A percentile compares a stretch with the other conserved stretches of the same genome.
Evolutionary conservation across 2,797 vertebrate species (phyloP).

Genomic region (Melanotaenia parkinsoni): DNA sequence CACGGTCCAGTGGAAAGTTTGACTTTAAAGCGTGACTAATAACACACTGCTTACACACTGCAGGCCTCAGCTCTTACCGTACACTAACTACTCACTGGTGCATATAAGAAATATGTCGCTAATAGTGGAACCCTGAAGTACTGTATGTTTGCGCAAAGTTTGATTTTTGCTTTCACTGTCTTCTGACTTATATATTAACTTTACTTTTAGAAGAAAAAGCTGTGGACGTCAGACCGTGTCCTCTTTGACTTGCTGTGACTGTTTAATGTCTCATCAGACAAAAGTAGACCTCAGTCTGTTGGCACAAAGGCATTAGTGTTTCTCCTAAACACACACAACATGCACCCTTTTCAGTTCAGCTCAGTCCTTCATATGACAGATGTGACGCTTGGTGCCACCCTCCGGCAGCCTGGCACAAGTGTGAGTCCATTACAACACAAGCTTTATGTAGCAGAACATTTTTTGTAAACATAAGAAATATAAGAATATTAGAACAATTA

Average conservation of each 20-base stretch:
- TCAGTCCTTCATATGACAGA: conserved; percentile 47
- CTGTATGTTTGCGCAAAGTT: background rate
- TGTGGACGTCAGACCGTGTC: background rate
- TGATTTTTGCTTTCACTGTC: background rate
- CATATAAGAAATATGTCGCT: too few species aligned
- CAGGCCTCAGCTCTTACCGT: background rate
- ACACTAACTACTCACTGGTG: background rate
- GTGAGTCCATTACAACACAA: conserved; percentile 47
- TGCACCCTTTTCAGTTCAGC: conserved; percentile 18
- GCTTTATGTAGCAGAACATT: conserved; percentile 19
- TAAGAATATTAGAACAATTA: background rate
- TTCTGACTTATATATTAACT: background rate
- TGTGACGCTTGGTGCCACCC: conserved; percentile 67
- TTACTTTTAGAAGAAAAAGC: background rate
- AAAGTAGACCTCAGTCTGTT: conserved; percentile 54
- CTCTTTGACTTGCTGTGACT: conserved; percentile 14
- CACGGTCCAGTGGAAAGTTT: too few species aligned
- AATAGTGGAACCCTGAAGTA: background rate
- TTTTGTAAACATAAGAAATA: background rate
- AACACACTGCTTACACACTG: too few species aligned
- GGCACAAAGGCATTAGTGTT: conserved; percentile 75
- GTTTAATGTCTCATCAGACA: conserved; percentile 46
- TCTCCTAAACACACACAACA: conserved; percentile 28
- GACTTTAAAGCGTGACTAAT: too few species aligned
- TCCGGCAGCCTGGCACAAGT: conserved; percentile 51